Base-by-base conservation (phyloP, 2,797 vertebrate species). In the Cheirogaleus major region DNA sequence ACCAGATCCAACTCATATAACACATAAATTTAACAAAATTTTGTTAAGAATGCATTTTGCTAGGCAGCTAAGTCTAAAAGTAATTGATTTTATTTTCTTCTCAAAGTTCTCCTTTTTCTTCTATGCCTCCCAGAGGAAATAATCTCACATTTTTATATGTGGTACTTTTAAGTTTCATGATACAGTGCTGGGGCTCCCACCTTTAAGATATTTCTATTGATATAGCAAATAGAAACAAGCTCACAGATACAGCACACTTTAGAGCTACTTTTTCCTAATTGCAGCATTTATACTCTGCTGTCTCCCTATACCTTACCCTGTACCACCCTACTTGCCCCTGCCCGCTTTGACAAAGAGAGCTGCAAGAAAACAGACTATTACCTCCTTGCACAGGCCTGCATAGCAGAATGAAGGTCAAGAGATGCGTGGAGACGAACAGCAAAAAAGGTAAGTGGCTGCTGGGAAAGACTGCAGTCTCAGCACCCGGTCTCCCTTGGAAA, bases 351-450 rank as follows among this genome's bases (percentile, higher is more conserved):
- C n/a, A 79, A 65, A 89, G 84, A 95, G 25, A 86, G 89, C 50
- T 32, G 55, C 63, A 43, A 96, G 85, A 93, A 96, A 97, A 93
- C 48, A 92, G 83, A 79, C 90, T 22, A 73, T 96, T 99, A 99
- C 99, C 99, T 99, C 97, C 98, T 98, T 87, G 96, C 57, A 94
- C 98, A 99, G 43, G 98, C 98, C 93, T 99, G 98, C 99, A 99
- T 99, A 96, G 96, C 98, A 95, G 97, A 95, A 84, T 89, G 98
- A 98, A 98, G 98, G 98, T 99, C 98, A 98, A 97, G 97, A 84
- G 93, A 95, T 45, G 79, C 11, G 91, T 81, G 84, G 95, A 91
- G 80, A 95, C 5, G 63, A 92, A 81, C 5, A 78, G 89, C 94
- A 94, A 95, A 90, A 95, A 88, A 96, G 96, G 94, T 95, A 89